A percentile compares a stretch with the other conserved stretches of the same genome.
Evolutionary conservation across 1,140 invertebrate genomes (phyloP).

Genomic region (Phocides pigmalion): DNA sequence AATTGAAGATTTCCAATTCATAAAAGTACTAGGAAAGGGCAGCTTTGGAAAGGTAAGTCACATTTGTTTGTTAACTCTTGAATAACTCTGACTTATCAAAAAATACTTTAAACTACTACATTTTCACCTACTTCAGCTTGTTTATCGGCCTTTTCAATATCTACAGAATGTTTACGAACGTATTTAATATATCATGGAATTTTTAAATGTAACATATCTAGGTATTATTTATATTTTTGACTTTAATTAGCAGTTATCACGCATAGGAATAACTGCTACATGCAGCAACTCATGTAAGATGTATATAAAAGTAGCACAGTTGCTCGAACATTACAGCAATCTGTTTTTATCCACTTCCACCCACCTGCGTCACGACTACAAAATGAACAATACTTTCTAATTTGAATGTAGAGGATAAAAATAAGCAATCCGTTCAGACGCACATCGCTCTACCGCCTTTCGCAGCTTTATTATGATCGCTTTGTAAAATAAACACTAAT

Average conservation of each 20-base stretch:
- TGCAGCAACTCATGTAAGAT: too few relatives aligned
- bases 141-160: too few relatives aligned
- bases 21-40: slow-evolving; percentile 97
- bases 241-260: too few relatives aligned
- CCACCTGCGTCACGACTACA: slow-evolving; percentile 22
- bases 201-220: too few relatives aligned
- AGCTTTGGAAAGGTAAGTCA: slow-evolving; percentile 96
- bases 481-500: neutral
- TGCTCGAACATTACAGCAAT: slow-evolving; percentile 1
- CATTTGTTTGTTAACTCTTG: neutral
- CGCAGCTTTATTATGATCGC: neutral
- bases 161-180: too few relatives aligned
- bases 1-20: slow-evolving; percentile 96
- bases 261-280: too few relatives aligned
- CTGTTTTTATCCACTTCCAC: slow-evolving; percentile 20
- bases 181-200: too few relatives aligned
- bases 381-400: slow-evolving; percentile 33
- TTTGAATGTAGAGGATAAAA: slow-evolving; percentile 17
- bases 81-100: too few relatives aligned
- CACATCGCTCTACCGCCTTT: slow-evolving; percentile 7
- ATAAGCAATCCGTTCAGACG: slow-evolving; percentile 11
- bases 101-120: too few relatives aligned
- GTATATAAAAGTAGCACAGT: neutral
- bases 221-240: too few relatives aligned
- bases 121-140: too few relatives aligned